Evolutionary conservation across 1,140 invertebrate genomes (phyloP), one percentile per base, ranked within the genome.

Genomic region (Neodiprion virginianus): DNA sequence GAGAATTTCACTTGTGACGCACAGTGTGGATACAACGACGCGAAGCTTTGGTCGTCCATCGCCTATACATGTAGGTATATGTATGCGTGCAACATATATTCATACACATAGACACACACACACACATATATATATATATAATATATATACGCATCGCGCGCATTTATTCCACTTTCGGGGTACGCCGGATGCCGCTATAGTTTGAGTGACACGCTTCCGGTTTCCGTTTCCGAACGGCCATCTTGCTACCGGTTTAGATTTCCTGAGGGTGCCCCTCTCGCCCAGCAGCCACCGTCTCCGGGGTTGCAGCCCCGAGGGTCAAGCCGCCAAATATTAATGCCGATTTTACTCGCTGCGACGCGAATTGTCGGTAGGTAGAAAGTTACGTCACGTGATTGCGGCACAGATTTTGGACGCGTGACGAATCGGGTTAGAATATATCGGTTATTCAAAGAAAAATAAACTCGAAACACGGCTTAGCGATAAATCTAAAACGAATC

Each of bases 141-240:
- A 5, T 61, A 8, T 8, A 8, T 61, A 8, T 17, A 71, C 48
- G 48, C 70, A 7, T 48, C 74, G n/a, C 28, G 28, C 74, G 72
- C 61, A 76, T 79, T 82, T 61, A 61, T 61, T 83, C 84, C 83
- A 83, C 80, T 86, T 85, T 85, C 84, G 75, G 72, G 79, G 79
- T 76, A 80, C 84, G 83, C 83, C 87, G 87, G 87, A 88, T 85
- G 79, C 81, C 79, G 73, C 77, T 78, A 81, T 78, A 85, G 85
- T 86, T 88, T 88, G 87, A 88, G 86, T 86, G 87, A 88, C 88
- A 87, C 84, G 83, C 80, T 85, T 88, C 86, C 86, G 86, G 83
- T 84, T 89, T 88, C 87, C 88, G 88, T 86, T 88, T 89, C 88
- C 87, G 85, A 85, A 84, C 86, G 82, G 87, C 87, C 88, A 89